Conservation (phyloP, 2,797 vertebrate species). For the Aselliscus stoliczkanus region DNA sequence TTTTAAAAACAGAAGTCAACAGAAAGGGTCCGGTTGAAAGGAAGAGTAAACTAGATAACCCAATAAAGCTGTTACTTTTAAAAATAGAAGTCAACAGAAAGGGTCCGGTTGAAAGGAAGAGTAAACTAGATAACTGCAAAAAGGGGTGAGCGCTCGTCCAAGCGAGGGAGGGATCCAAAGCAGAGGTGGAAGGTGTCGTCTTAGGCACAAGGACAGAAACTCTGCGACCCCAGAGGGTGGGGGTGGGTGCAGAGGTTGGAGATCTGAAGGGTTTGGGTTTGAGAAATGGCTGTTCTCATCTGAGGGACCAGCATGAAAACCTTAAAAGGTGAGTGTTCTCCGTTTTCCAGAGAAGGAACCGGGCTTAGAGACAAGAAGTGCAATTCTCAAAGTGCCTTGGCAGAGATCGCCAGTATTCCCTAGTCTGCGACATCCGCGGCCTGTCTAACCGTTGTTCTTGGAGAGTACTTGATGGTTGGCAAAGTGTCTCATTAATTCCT, state of each 20-base stretch:
- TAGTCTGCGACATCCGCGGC: not conserved
- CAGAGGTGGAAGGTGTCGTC: not conserved
- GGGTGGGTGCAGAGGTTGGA: too few species aligned
- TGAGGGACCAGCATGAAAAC: not conserved
- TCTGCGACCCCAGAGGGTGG: not conserved
- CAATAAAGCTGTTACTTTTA: not conserved
- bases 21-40: not conserved
- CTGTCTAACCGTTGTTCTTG: fast-evolving
- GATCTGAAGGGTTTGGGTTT: not conserved
- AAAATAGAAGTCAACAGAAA: not conserved
- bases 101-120: not conserved
- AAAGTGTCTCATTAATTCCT: not conserved
- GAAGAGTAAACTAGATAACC: not conserved
- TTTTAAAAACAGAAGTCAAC: not conserved
- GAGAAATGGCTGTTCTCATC: not conserved
- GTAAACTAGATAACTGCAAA: not conserved
- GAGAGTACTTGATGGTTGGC: not conserved
- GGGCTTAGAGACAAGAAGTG: fast-evolving
- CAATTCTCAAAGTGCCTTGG: not conserved
- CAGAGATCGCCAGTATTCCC: fast-evolving
- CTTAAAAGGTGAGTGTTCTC: not conserved
- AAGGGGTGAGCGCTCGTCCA: not conserved
- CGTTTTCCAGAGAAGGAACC: not conserved
- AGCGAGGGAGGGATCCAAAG: not conserved
- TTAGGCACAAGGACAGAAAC: not conserved